Base-by-base conservation (phyloP, 2,888 invertebrate species). In the Nasonovia ribisnigri region DNA sequence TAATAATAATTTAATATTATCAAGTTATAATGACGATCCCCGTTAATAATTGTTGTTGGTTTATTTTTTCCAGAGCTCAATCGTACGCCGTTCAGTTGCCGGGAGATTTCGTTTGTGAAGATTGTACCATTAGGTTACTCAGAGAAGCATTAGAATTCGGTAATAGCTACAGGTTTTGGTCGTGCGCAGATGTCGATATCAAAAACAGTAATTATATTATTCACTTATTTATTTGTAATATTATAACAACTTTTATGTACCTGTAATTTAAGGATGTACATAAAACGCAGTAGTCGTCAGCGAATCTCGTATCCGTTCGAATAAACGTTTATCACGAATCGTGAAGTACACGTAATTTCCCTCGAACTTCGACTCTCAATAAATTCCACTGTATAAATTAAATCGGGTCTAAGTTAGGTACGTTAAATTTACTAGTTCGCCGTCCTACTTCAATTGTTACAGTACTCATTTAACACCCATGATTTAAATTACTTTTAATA, bases 141-240 rank as follows among this genome's bases (percentile, higher is more conserved):
- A 96, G 99, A 0, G 98, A 99, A 96, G 99, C 99, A 0, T 97
- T 97, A 48, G 99, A 99, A 96, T 99, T 99, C 98, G 97, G 97
- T 0, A 96, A 96, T 93, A 97, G 96, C 95, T 99, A 99, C 96
- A 96, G 97, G 94, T 99, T 99, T 96, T 99, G 98, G 98, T 98
- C 98, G 0, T 99, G 99, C 95, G 98, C 99, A 5, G 99, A 99
- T 96, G 98, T 99, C 93, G 98, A 99, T 95, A 98, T 99, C 94
- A 95, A 96, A 91, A 95, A 95, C 92, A 95, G 95, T 95, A 95
- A 95, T 95, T 95, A 95, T 95, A 95, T 95, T 95, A 84, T 93
- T 48, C 42, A 20, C 5, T 88, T 94, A 48, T 46, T 46, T 94
- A 36, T 54, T 51, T 67, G 16, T 46, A 26, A 43, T 51, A 10